These are phyloP conservation scores for Cremastobaeus sp. DNA, from an alignment of 2,888 invertebrate genomes.

Conservation along the genomic window DNA sequence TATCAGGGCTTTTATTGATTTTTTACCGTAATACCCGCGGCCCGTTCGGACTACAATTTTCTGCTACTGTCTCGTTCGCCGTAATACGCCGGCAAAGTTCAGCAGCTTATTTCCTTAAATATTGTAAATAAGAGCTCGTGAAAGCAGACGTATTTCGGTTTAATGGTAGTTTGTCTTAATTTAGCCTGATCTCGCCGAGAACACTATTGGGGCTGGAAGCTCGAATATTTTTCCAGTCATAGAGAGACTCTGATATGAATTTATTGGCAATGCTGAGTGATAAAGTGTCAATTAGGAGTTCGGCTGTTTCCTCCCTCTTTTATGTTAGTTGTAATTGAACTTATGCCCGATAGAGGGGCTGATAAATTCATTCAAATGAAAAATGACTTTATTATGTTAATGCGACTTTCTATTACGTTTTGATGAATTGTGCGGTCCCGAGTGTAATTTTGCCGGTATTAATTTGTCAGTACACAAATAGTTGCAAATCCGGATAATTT, in stretches of 20 bases:
- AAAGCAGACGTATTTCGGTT: neutral
- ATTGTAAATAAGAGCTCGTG: neutral
- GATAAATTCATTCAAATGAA: neutral
- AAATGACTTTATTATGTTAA: neutral
- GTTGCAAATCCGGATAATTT: no score
- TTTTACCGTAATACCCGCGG: no score
- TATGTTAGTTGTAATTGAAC: neutral
- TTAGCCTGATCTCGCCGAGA: constrained; percentile 1
- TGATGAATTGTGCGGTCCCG: neutral
- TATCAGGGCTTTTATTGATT: constrained; percentile 39
- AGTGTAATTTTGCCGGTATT: neutral
- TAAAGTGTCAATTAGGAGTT: constrained; percentile 23
- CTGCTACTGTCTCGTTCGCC: neutral
- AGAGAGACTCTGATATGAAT: constrained; percentile 10
- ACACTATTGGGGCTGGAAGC: constrained; percentile 1
- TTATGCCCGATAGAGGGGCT: no score
- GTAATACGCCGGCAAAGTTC: neutral
- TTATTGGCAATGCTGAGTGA: constrained; percentile 13
- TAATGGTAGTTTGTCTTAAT: constrained; percentile 17
- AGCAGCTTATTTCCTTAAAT: neutral
- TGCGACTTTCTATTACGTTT: neutral
- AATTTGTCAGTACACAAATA: no score
- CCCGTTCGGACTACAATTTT: no score
- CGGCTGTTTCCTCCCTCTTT: constrained; percentile 2
- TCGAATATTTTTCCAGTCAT: constrained; percentile 14